Evolutionary conservation across 2,888 invertebrate species (phyloP), one percentile per base, ranked within the genome.

Genomic region (Electrophaes corylata): DNA sequence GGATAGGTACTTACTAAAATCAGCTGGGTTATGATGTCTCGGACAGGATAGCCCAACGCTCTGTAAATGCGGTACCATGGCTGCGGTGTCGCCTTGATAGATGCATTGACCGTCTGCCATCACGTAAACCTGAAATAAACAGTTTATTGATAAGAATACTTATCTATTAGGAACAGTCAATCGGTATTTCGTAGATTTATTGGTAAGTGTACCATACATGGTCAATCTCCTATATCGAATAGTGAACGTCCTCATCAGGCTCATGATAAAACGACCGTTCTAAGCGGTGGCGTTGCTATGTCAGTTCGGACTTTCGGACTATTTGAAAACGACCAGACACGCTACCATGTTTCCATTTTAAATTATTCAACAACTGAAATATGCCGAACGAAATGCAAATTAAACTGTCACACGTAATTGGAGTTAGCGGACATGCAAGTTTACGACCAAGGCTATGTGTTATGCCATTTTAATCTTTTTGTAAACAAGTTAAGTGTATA

Each of bases 21-120:
- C 95, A 49, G 94, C 94, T n/a, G 95, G 95, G 66, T 94, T 95
- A 71, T 95, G 93, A 73, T 94, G 93, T 45, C 87, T 87, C 0
- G 95, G 95, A 62, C 95, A 95, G 10, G 91, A 86, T 11, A 94
- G 72, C 10, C 93, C 93, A 0, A 92, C 84, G 56, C 91, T 85
- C 1, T 90, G 82, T 50, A 95, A 71, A 67, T 93, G 93, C 2
- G 94, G 93, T 5, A 95, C 93, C 72, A 95, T 90, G 0, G 93
- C 93, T 0, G 82, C 73, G 0, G 94, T 93, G 14, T 92, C 92
- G 0, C 95, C 95, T 70, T 95, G 95, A 75, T 93, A 95, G 44
- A 95, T 93, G 70, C 95, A 95, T 1, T 85, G 79, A 0, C 95
- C 95, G 58, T 92, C 92, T 0, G 94, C 94, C 57, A 95, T 81